phyloP scores from a whole-genome alignment of 2,113 vertebrate genomes.

The Sturnus vulgaris region DNA sequence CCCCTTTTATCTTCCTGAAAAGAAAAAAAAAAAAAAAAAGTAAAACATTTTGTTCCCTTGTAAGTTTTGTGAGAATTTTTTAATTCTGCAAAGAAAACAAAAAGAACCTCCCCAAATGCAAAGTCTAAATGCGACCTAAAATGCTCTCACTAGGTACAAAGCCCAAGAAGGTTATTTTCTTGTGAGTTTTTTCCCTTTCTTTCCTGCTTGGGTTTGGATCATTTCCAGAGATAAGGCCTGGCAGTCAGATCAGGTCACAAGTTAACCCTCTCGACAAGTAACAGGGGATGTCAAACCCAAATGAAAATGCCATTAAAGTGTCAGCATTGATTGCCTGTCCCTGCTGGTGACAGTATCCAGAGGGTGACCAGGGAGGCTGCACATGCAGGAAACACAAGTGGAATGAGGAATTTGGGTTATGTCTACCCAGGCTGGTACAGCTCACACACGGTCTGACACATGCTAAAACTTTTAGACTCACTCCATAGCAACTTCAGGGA shows the following conservation, averaged over 20 bases:
- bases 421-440: rapidly evolving
- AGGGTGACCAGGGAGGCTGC: background rate
- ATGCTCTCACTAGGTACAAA: background rate
- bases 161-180: background rate
- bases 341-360: background rate
- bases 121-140: background rate
- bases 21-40: background rate
- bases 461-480: background rate
- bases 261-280: background rate
- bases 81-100: background rate
- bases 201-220: background rate
- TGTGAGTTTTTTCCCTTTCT: background rate
- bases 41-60: background rate
- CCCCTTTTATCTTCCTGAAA: background rate
- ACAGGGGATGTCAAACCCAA: background rate
- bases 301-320: background rate
- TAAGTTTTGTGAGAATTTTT: background rate
- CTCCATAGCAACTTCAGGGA: background rate
- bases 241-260: background rate
- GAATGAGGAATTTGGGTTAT: background rate
- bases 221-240: background rate
- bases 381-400: background rate
- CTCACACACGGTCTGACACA: background rate
- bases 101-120: background rate
- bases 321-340: background rate